Conservation (phyloP, 2,113 vertebrate genomes). For the Mobula birostris region DNA sequence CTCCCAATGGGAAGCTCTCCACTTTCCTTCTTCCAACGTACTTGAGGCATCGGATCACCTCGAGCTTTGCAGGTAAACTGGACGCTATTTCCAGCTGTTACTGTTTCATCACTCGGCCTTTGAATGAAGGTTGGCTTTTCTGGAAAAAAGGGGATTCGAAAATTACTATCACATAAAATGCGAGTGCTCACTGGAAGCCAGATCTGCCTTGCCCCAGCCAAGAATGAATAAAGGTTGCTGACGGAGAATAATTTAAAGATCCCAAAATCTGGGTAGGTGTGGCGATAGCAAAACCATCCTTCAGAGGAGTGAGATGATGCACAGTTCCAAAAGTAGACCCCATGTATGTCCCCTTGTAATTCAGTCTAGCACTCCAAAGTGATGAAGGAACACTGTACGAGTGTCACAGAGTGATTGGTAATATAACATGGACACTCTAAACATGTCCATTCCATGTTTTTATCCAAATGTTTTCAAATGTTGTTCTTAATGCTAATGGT, state of each 20-base stretch:
- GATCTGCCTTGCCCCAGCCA: not conserved
- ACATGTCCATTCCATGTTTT: too few species aligned
- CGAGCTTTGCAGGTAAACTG: slow-evolving; percentile 62
- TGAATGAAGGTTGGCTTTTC: slow-evolving; percentile 61
- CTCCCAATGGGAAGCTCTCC: slow-evolving; percentile 72
- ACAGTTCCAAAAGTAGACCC: not conserved
- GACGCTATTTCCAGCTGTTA: slow-evolving; percentile 54
- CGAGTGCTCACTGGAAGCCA: too few species aligned
- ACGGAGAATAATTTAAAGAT: not conserved
- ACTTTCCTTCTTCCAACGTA: slow-evolving; percentile 69
- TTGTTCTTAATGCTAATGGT: too few species aligned
- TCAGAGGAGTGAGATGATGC: not conserved
- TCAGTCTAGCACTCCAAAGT: not conserved
- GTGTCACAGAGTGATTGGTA: too few species aligned
- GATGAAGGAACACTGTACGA: not conserved
- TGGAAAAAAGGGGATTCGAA: slow-evolving; percentile 42
- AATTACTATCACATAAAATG: not conserved
- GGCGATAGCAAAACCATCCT: not conserved
- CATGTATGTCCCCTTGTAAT: not conserved
- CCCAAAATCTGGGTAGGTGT: not conserved
- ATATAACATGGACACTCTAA: too few species aligned
- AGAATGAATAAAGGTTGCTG: not conserved
- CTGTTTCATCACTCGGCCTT: slow-evolving; percentile 54
- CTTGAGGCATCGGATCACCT: slow-evolving; percentile 61
- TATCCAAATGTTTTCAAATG: too few species aligned